Conservation (phyloP, 2,797 vertebrate genomes). For the Sternotherus odoratus region DNA sequence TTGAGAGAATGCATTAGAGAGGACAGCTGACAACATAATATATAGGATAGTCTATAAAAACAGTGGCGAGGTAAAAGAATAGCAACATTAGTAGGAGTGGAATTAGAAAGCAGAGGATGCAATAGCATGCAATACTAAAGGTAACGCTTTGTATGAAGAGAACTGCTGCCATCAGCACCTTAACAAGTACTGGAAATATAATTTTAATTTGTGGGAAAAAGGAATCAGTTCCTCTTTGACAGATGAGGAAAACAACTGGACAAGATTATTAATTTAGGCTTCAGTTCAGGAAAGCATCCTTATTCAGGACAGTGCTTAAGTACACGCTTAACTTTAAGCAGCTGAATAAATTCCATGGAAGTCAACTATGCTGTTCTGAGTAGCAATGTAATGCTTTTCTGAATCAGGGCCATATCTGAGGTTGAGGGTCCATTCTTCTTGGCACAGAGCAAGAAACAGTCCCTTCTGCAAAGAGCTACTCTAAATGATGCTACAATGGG, state of each 20-base stretch:
- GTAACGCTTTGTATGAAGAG: not conserved
- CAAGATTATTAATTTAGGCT: not conserved
- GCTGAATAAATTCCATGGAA: not conserved
- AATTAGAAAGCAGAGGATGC: not conserved
- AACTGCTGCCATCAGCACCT: not conserved
- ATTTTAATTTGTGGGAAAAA: rapidly evolving
- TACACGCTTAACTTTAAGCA: not conserved
- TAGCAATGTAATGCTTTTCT: not conserved
- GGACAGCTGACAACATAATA: not conserved
- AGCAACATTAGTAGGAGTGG: not conserved
- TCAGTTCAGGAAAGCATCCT: not conserved
- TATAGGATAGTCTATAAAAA: not conserved
- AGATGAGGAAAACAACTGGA: not conserved
- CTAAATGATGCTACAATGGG: not conserved
- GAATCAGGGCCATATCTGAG: not conserved
- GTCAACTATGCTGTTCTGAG: not conserved
- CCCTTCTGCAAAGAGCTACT: not conserved
- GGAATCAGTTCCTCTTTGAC: not conserved
- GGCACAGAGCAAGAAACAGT: not conserved
- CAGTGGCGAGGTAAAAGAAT: not conserved
- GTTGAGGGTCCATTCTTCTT: not conserved
- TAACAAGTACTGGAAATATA: not conserved
- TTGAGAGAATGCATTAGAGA: constrained; percentile 5
- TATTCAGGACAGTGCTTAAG: not conserved
- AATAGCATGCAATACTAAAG: not conserved